Evolutionary conservation across 2,113 vertebrate genomes (phyloP).

Genomic region (Austrofundulus limnaeus): DNA sequence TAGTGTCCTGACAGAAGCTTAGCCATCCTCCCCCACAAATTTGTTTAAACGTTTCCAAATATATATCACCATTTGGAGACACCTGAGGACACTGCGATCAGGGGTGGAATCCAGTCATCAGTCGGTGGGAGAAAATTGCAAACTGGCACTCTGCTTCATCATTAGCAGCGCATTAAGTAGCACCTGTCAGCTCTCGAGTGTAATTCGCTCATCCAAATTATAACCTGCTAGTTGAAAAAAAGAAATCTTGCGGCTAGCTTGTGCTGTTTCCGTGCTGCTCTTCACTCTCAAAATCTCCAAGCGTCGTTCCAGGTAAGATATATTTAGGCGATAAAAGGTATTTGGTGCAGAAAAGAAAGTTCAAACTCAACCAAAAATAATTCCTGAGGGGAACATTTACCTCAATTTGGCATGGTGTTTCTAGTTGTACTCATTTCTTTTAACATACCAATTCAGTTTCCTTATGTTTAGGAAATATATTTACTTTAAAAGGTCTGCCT

Average conservation of each 20-base stretch:
- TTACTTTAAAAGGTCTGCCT: constrained; percentile 32
- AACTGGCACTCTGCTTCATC: constrained; percentile 34
- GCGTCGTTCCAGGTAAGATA: constrained; percentile 21
- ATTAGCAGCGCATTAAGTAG: constrained; percentile 53
- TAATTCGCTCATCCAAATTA: constrained; percentile 41
- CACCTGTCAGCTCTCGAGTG: constrained; percentile 56
- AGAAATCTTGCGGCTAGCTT: constrained; percentile 10
- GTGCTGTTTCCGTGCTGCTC: neutral
- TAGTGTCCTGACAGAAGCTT: constrained; percentile 26
- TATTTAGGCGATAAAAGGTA: constrained; percentile 33
- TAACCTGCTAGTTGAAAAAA: constrained; percentile 17
- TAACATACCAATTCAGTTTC: constrained; percentile 59
- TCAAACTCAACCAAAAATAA: constrained; percentile 14
- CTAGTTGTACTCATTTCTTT: constrained; percentile 50
- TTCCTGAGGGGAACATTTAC: constrained; percentile 35
- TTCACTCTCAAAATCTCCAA: constrained; percentile 4
- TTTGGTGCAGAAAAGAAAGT: constrained; percentile 21
- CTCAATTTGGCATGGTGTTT: constrained; percentile 42
- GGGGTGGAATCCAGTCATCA: constrained; percentile 24
- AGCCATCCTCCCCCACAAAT: constrained; percentile 19
- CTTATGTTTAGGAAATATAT: constrained; percentile 36
- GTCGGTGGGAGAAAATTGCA: constrained; percentile 37
- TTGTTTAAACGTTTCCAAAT: constrained; percentile 26
- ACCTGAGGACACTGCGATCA: constrained; percentile 25
- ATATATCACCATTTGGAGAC: too few relatives aligned